Conservation (phyloP, 2,113 vertebrate genomes). For the Hippocampus guttulatus region DNA sequence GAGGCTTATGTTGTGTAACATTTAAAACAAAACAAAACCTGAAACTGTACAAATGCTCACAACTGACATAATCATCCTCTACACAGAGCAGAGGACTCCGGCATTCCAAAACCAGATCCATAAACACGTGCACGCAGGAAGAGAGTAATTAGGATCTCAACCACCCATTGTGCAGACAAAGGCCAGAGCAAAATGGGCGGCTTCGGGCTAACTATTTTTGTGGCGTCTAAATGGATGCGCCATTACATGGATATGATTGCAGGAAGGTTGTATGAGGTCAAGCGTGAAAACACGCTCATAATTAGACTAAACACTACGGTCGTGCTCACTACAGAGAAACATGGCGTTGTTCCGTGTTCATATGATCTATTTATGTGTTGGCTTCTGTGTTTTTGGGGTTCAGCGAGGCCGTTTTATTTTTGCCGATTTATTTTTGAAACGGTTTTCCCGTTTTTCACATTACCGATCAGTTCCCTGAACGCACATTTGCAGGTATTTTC, state of each 20-base stretch:
- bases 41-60: neutral
- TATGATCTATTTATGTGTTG: neutral
- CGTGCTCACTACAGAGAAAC: neutral
- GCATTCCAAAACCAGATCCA: conserved; percentile 5
- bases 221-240: neutral
- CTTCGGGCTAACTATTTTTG: neutral
- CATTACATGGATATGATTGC: neutral
- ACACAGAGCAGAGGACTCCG: neutral
- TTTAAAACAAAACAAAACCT: too few species aligned
- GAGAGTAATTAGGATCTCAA: neutral
- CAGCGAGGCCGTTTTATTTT: neutral
- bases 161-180: neutral
- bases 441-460: neutral
- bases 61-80: neutral
- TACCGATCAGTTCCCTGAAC: neutral
- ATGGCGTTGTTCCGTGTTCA: neutral
- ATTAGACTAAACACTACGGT: neutral
- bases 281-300: neutral
- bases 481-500: too few species aligned
- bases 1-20: neutral
- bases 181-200: neutral
- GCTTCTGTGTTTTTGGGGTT: neutral
- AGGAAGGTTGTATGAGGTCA: neutral
- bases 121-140: conserved; percentile 1
- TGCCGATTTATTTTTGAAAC: neutral